These are phyloP conservation scores for Horisme vitalbata DNA, from an alignment of 2,888 invertebrate species.

Conservation along the genomic window DNA sequence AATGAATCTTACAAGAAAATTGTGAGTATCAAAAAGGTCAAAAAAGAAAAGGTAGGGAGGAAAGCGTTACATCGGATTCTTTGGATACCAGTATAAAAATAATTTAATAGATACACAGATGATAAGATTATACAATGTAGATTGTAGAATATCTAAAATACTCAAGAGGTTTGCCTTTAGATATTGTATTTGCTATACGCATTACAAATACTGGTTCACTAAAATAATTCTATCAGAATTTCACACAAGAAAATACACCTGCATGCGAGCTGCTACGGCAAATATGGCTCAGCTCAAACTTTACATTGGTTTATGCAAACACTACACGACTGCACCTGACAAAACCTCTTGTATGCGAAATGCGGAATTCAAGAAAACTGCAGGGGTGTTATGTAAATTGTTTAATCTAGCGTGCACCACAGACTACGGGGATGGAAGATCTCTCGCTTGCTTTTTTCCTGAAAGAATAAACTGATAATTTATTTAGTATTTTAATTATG, in stretches of 20 bases:
- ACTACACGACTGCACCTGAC: conserved; percentile 19
- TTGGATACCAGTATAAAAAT: too few relatives aligned
- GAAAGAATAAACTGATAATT: conserved; percentile 1
- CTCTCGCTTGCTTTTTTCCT: background rate
- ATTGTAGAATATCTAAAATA: too few relatives aligned
- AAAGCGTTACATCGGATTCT: too few relatives aligned
- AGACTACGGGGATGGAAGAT: conserved; percentile 10
- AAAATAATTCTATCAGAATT: conserved; percentile 1
- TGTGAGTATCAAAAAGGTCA: too few relatives aligned
- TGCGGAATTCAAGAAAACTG: conserved; percentile 29
- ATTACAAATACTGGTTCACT: background rate
- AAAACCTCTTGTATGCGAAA: conserved; percentile 26
- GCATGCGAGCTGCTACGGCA: conserved; percentile 9
- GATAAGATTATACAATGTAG: too few relatives aligned
- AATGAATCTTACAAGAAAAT: too few relatives aligned
- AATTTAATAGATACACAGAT: too few relatives aligned
- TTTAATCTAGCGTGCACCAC: conserved; percentile 30
- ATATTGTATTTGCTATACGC: background rate
- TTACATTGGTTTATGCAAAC: conserved; percentile 23
- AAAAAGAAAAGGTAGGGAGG: too few relatives aligned
- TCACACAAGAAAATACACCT: conserved; percentile 7
- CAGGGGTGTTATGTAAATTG: conserved; percentile 33
- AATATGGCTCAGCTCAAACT: conserved; percentile 14
- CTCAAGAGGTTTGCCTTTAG: too few relatives aligned
- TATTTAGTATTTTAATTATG: too few relatives aligned